Conservation (phyloP, 2,888 invertebrate species). For the Standfussiana lucernea region DNA sequence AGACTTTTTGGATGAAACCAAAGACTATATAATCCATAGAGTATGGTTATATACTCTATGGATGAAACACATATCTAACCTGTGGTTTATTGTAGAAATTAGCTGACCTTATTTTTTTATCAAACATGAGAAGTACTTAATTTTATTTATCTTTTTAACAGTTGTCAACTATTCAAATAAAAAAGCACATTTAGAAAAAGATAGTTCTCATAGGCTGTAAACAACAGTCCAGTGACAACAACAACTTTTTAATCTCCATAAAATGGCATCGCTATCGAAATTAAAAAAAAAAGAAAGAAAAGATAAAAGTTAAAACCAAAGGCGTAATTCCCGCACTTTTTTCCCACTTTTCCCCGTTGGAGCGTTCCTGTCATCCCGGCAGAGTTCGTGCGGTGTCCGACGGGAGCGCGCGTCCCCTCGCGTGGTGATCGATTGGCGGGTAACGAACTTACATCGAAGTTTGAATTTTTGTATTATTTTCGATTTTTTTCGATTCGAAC, state of each 20-base stretch:
- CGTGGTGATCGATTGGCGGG: constrained; percentile 60
- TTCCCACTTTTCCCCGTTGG: constrained; percentile 61
- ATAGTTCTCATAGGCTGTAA: constrained; percentile 16
- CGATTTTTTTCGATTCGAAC: constrained; percentile 28
- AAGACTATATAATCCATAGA: too few species aligned
- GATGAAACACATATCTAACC: too few species aligned
- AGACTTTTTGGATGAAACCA: too few species aligned
- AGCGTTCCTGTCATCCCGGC: constrained; percentile 68
- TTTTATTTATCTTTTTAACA: neutral
- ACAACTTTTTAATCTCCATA: constrained; percentile 65
- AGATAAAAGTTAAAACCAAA: constrained; percentile 54
- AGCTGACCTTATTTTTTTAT: neutral
- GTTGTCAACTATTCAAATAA: constrained; percentile 1
- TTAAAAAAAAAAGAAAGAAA: constrained; percentile 65
- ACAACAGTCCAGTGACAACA: constrained; percentile 40
- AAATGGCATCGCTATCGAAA: constrained; percentile 62
- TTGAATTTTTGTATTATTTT: constrained; percentile 58
- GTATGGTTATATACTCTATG: too few species aligned
- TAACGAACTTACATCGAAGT: constrained; percentile 72
- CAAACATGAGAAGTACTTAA: neutral
- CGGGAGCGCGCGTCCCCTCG: constrained; percentile 79
- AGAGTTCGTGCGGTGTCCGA: constrained; percentile 80
- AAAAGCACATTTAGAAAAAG: neutral
- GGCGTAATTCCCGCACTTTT: constrained; percentile 47
- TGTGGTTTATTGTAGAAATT: neutral